Evolutionary conservation across 53 echinoderm and acorn worm genomes (phyloP), one percentile per base, ranked within the genome.

Genomic region (Crossaster papposus): DNA sequence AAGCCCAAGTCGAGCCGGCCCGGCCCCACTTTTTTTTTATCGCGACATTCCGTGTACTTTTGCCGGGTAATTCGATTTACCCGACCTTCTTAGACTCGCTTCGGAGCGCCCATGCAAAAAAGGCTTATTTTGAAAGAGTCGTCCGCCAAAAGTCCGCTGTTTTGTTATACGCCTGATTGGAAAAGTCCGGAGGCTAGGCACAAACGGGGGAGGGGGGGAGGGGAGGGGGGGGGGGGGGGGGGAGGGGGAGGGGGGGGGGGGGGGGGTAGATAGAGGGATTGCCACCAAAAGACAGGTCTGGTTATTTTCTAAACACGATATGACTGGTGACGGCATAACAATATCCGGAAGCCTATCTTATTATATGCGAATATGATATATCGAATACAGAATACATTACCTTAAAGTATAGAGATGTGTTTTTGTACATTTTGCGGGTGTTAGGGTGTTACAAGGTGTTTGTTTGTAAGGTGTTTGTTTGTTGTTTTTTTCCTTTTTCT

Each of bases 1-100:
- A n/a, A n/a, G n/a, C n/a, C 72, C 84, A 84, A 7, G 44, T 5
- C 44, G 44, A 44, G 44, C 44, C 44, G 44, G 9, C 9, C 6
- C 6, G 9, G 44, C 32, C 72, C 36, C 38, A 14, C 72, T 30
- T 30, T 30, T 33, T 72, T 18, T 58, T 22, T 73, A 72, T 72
- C 84, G 51, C 71, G 84, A 84, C 84, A 84, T 73, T 72, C 73
- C 84, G 84, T 84, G 84, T 84, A 84, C 84, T 84, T 84, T 84
- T 84, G 23, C 53, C 54, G n/a, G 65, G 84, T 84, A 84, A 84
- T 84, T 84, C 84, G 44, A 84, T 84, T 84, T 84, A 72, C 71
- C 24, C 2, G 35, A 36, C 35, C 15, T 53, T 28, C 84, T 51
- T 36, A 71, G 3, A 65, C 84, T 84, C 73, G 84, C 84, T 84